Evolutionary conservation across 1,140 invertebrate species (phyloP).

Genomic region (Aphelenchoides fujianensis): DNA sequence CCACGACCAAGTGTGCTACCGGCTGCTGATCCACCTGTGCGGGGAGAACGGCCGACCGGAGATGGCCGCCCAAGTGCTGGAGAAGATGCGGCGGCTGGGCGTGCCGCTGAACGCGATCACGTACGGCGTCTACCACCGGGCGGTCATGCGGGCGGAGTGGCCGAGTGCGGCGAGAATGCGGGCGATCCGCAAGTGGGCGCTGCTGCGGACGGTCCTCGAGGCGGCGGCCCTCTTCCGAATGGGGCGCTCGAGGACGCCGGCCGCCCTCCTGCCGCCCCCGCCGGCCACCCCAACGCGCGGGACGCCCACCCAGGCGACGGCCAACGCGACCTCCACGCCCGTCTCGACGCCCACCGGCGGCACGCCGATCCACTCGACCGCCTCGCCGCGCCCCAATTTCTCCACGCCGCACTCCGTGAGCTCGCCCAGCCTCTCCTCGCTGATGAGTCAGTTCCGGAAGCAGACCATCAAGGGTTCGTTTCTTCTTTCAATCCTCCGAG

Average conservation of each 20-base stretch:
- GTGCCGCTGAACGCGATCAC: conserved; percentile 95
- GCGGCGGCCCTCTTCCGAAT: not conserved
- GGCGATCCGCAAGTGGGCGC: conserved; percentile 45
- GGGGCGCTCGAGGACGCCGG: not conserved
- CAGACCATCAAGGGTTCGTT: conserved; percentile 53
- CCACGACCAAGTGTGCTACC: conserved; percentile 79
- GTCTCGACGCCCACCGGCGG: not conserved
- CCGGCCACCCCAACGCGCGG: not conserved
- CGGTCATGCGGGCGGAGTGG: conserved; percentile 55
- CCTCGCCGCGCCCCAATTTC: not conserved
- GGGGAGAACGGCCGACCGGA: conserved; percentile 87
- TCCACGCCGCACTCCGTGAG: not conserved
- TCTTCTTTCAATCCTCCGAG: too few species aligned
- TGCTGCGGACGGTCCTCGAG: not conserved
- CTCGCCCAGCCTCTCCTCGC: conserved; percentile 48
- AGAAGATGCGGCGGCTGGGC: conserved; percentile 88
- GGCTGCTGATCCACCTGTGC: conserved; percentile 96
- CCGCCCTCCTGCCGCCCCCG: not conserved
- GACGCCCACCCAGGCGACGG: not conserved
- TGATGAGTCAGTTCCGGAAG: conserved; percentile 52
- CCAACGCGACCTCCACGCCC: not conserved
- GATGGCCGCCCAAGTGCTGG: conserved; percentile 86
- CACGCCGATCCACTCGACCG: not conserved
- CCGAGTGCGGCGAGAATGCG: conserved; percentile 42
- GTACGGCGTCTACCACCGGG: conserved; percentile 78